Evolutionary conservation across 2,888 invertebrate genomes (phyloP).

Genomic region (Punctoribates punctum): DNA sequence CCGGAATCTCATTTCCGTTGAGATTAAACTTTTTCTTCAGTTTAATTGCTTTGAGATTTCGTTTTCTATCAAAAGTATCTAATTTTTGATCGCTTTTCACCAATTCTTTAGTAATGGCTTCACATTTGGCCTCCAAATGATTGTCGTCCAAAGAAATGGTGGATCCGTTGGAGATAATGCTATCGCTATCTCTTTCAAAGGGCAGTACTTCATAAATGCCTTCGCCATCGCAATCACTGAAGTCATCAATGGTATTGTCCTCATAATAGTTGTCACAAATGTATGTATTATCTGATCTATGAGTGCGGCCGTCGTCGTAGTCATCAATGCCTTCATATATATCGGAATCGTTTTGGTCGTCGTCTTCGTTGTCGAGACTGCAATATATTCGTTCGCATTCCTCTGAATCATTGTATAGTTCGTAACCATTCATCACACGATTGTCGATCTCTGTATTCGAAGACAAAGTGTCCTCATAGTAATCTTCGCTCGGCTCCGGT

Average conservation of each 20-base stretch:
- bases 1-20: conserved; percentile 48
- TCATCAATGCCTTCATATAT: conserved; percentile 24
- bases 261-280: conserved; percentile 36
- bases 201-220: conserved; percentile 22
- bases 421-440: conserved; percentile 1
- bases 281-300: conserved; percentile 26
- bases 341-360: conserved; percentile 27
- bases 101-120: background rate
- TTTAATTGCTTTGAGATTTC: conserved; percentile 37
- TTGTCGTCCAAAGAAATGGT: background rate
- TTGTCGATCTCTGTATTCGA: background rate
- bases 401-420: conserved; percentile 39
- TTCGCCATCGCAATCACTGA: background rate
- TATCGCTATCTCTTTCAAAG: conserved; percentile 27
- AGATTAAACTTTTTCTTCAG: conserved; percentile 42
- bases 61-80: conserved; percentile 31
- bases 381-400: conserved; percentile 35
- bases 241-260: conserved; percentile 29
- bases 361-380: conserved; percentile 42
- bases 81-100: conserved; percentile 1
- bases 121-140: too few relatives aligned
- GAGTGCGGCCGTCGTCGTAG: background rate
- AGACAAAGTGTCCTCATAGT: conserved; percentile 26
- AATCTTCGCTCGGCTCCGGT: background rate
- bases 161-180: background rate